phyloP scores from a whole-genome alignment of 2,113 vertebrate species.

The Neopipo cinnamomea region DNA sequence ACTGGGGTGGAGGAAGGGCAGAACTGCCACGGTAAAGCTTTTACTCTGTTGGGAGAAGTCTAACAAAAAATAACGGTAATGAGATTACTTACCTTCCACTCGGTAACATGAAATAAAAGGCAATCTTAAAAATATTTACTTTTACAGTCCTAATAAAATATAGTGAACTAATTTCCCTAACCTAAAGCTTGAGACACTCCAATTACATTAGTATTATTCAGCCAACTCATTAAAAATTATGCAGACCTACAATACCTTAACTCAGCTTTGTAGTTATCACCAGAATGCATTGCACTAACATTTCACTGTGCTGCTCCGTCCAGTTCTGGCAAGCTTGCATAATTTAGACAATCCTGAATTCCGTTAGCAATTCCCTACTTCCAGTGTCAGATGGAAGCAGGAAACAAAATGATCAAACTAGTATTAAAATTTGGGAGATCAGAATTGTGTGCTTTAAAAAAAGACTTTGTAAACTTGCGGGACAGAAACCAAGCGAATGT shows the following conservation, averaged over 20 bases:
- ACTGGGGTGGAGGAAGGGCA: slow-evolving; percentile 46
- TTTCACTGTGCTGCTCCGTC: slow-evolving; percentile 53
- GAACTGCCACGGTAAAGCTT: slow-evolving; percentile 56
- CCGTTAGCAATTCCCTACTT: neutral
- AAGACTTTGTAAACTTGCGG: neutral
- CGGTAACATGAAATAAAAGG: slow-evolving; percentile 41
- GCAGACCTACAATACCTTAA: slow-evolving; percentile 1
- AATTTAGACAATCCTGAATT: neutral
- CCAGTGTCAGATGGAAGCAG: slow-evolving; percentile 3
- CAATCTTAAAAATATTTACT: slow-evolving; percentile 34
- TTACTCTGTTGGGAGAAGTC: slow-evolving; percentile 84
- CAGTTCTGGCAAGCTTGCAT: slow-evolving; percentile 14
- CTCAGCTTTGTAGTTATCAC: slow-evolving; percentile 19
- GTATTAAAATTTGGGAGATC: slow-evolving; percentile 19
- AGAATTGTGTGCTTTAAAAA: neutral
- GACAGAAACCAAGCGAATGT: slow-evolving; percentile 65
- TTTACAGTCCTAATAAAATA: neutral
- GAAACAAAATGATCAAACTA: neutral
- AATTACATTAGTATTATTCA: neutral
- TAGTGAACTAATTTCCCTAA: neutral
- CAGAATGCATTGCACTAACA: slow-evolving; percentile 73
- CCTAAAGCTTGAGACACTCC: neutral
- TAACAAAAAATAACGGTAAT: slow-evolving; percentile 68
- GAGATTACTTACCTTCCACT: slow-evolving; percentile 75
- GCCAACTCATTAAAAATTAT: slow-evolving; percentile 34